Evolutionary conservation across 2,113 vertebrate genomes (phyloP), one percentile per base, ranked within the genome.

Genomic region (Forbesichthys papilliferus): DNA sequence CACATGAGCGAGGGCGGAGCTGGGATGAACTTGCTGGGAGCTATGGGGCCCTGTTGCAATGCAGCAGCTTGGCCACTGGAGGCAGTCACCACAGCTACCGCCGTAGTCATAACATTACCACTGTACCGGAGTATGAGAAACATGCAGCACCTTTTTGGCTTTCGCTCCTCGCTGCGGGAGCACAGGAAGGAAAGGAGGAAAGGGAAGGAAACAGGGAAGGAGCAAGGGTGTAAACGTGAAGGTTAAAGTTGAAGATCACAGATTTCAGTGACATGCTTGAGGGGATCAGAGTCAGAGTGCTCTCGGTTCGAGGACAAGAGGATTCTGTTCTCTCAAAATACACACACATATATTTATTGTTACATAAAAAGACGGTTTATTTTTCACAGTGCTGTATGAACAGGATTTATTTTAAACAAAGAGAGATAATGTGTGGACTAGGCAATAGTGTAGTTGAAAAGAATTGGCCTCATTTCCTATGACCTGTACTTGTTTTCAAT

Each of bases 121-220:
- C 74, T 74, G 80, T 78, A 86, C 78, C 67, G 67, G 83, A 71
- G 78, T 78, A 55, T 85, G 73, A 92, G 86, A 91, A 91, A 92
- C 91, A 93, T 92, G 93, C 94, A 74, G 74, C 94, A 97, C 95
- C 96, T 98, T 98, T 93, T 96, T 98, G 69, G 94, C 93, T 84
- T 97, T 98, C 78, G 89, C 71, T 95, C 95, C 95, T 80, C 96
- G 95, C 95, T 97, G 96, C 94, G 68, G 93, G 90, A 87, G 78
- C 77, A 85, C 83, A 83, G 88, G 89, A 54, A 68, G 73, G 70
- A 55, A 70, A 56, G 71, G 36, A 54, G 14, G 12, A 58, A 57
- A 42, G 74, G 60, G 74, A 46, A 67, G 52, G 12, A 74, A 86
- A 86, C 34, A 69, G 56, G 64, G 53, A 62, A 34, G 66, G 27